A percentile compares a stretch with the other conserved stretches of the same genome.
Conservation (phyloP, 2,113 vertebrate species). For the rabbit (Oryctolagus cuniculus) region DNA sequence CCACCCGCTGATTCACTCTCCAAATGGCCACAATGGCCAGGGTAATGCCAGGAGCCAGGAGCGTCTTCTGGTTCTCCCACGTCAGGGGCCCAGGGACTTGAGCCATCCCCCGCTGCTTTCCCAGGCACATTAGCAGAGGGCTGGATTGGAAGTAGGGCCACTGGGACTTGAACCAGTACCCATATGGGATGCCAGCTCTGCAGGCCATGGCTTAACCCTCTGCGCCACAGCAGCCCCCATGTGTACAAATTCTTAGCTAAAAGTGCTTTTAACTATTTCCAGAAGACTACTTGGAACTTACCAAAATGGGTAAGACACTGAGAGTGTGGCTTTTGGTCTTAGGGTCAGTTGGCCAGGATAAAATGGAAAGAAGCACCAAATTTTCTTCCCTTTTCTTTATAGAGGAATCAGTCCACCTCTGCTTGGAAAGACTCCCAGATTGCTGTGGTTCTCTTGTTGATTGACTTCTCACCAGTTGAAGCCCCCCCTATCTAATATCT, state of each 20-base stretch:
- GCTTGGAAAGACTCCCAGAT: conserved; percentile 6
- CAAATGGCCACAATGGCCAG: no score
- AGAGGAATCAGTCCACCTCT: not conserved
- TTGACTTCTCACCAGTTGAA: not conserved
- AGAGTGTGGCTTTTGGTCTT: conserved; percentile 14
- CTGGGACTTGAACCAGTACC: no score
- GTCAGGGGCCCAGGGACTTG: no score
- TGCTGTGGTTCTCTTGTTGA: not conserved
- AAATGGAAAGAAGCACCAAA: not conserved
- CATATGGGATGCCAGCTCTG: no score
- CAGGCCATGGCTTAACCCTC: no score
- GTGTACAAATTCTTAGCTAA: conserved; percentile 62
- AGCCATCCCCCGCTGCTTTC: no score
- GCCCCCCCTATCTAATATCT: not conserved
- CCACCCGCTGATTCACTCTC: no score
- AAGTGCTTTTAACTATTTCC: conserved; percentile 65
- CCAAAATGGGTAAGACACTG: not conserved
- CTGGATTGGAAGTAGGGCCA: no score
- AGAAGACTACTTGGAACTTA: conserved; percentile 62
- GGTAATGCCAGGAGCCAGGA: no score
- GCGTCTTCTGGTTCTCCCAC: no score
- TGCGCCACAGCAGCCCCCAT: not conserved
- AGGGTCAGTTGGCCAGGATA: not conserved
- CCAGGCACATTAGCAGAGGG: not conserved
- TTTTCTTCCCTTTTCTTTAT: not conserved